phyloP scores from a whole-genome alignment of 2,113 vertebrate genomes.

The Pituophis catenifer region DNA sequence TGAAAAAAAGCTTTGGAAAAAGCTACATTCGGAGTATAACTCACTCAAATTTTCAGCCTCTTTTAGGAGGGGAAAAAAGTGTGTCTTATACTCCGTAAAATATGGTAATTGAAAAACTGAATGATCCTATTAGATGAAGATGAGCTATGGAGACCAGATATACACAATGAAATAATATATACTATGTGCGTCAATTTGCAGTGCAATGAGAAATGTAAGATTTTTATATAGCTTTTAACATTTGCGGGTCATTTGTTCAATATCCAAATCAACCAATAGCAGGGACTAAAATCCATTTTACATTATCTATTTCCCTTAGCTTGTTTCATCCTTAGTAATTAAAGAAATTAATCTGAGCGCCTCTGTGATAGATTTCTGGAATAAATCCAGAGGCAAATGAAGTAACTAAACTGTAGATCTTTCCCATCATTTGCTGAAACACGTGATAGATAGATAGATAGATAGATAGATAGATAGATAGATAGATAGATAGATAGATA shows the following conservation, averaged over 20 bases:
- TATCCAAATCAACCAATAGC: background rate
- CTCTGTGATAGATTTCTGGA: background rate
- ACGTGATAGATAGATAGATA: background rate
- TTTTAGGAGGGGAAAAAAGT: too few species aligned
- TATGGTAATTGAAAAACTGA: background rate
- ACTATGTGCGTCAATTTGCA: slow-evolving; percentile 9
- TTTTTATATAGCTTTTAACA: background rate
- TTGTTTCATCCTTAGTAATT: slow-evolving; percentile 27
- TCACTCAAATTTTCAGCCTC: too few species aligned
- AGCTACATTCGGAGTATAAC: too few species aligned
- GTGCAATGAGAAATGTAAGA: background rate
- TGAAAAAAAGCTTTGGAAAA: too few species aligned
- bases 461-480: too few species aligned
- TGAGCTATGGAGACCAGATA: slow-evolving; percentile 8
- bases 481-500: too few species aligned
- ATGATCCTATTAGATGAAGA: background rate
- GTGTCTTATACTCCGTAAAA: too few species aligned
- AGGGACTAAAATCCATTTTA: slow-evolving; percentile 9
- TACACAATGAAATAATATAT: background rate
- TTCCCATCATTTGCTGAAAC: background rate
- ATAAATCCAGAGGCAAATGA: slow-evolving; percentile 17
- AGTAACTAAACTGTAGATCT: background rate
- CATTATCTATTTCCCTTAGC: slow-evolving; percentile 1
- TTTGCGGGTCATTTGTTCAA: background rate
- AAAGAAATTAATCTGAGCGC: slow-evolving; percentile 7